Conservation (phyloP, 2,797 vertebrate genomes). For the Anabacerthia variegaticeps region DNA sequence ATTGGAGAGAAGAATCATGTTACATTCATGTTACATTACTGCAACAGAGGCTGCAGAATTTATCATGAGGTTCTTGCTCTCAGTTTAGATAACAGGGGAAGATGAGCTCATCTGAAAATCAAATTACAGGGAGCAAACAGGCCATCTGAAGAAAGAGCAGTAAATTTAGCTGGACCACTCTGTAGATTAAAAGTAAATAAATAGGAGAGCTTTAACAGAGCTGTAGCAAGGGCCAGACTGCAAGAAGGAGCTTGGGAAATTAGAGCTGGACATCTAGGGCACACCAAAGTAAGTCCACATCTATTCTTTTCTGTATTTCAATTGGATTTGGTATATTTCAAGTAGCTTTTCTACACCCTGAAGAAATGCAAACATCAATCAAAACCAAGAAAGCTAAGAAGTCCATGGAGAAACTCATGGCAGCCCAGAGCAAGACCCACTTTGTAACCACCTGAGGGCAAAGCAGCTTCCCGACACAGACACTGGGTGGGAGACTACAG, state of each 20-base stretch:
- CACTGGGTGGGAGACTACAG: background rate
- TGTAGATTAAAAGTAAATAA: conserved; percentile 7
- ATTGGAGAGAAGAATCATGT: background rate
- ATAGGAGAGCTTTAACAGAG: background rate
- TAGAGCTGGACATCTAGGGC: background rate
- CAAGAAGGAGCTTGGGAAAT: background rate
- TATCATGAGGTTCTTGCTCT: conserved; percentile 31
- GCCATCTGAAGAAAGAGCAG: conserved; percentile 11
- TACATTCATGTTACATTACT: background rate
- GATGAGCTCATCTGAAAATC: conserved; percentile 70
- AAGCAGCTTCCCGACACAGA: background rate
- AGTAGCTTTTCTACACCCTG: background rate
- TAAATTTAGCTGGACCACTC: conserved; percentile 17
- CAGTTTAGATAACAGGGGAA: conserved; percentile 39
- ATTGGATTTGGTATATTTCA: background rate
- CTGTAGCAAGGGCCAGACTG: background rate
- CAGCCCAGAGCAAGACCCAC: rapidly evolving
- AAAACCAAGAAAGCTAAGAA: background rate
- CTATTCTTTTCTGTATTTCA: background rate
- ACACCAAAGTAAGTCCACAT: background rate
- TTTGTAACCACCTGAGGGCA: background rate
- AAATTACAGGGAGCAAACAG: conserved; percentile 46
- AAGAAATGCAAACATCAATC: background rate
- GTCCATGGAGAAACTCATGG: background rate
- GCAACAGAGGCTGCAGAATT: conserved; percentile 23